These are phyloP conservation scores for Enhydra lutris DNA, from an alignment of 2,113 vertebrate genomes.

Conservation along the genomic window DNA sequence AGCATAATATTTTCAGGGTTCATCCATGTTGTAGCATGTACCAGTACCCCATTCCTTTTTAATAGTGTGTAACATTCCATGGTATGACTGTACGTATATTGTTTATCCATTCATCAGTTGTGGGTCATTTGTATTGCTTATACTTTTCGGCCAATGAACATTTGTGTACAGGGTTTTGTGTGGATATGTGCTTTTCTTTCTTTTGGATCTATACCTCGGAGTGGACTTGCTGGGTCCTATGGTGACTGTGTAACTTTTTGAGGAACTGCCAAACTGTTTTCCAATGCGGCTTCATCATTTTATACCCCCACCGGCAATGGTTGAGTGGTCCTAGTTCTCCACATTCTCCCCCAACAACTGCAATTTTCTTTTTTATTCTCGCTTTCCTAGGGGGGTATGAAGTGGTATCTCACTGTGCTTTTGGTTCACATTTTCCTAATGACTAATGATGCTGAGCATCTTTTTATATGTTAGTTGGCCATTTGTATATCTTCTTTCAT, in stretches of 20 bases:
- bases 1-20: neutral
- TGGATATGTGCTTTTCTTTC: neutral
- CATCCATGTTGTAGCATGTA: neutral
- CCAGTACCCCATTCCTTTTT: neutral
- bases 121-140: neutral
- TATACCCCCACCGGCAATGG: neutral
- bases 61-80: neutral
- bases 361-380: neutral
- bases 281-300: neutral
- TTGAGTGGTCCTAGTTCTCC: neutral
- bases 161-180: neutral
- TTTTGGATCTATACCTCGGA: neutral
- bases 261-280: neutral
- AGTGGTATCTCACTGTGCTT: neutral
- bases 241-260: neutral
- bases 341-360: neutral
- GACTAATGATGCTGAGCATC: neutral
- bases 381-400: neutral
- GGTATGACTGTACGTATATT: neutral
- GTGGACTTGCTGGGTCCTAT: neutral
- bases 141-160: neutral
- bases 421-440: neutral
- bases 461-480: neutral
- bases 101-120: neutral
- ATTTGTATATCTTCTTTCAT: slow-evolving; percentile 2